These are phyloP conservation scores for Odiellus spinosus DNA, from an alignment of 2,888 invertebrate genomes.

Conservation along the genomic window DNA sequence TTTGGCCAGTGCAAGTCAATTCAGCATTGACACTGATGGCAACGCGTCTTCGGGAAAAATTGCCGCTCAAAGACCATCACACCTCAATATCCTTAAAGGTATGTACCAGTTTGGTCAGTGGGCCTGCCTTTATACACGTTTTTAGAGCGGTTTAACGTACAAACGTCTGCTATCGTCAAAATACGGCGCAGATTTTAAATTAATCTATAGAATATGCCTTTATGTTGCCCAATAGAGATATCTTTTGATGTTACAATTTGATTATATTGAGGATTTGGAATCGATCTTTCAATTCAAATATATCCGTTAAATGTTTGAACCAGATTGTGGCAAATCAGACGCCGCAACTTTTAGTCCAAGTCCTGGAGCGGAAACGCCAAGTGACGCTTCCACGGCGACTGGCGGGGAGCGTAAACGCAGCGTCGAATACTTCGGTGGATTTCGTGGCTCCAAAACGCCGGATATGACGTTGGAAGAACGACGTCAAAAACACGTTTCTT, in stretches of 20 bases:
- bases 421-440: conserved; percentile 7
- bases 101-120: too few species aligned
- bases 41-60: not conserved
- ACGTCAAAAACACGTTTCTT: conserved; percentile 72
- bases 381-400: not conserved
- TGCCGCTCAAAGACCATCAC: conserved; percentile 10
- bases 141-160: too few species aligned
- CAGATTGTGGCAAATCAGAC: not conserved
- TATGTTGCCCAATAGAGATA: too few species aligned
- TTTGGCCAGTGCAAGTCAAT: conserved; percentile 9
- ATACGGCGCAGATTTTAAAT: too few species aligned
- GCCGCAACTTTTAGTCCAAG: not conserved
- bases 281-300: too few species aligned
- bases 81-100: conserved; percentile 7
- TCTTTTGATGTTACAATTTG: too few species aligned
- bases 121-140: too few species aligned
- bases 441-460: conserved; percentile 13
- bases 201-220: too few species aligned
- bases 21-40: conserved; percentile 11
- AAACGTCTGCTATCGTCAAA: too few species aligned
- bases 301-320: too few species aligned
- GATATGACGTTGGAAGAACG: conserved; percentile 18
- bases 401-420: conserved; percentile 13
- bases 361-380: not conserved
- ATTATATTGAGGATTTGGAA: too few species aligned